These are phyloP conservation scores for Ormyrus pomaceus DNA, from an alignment of 2,888 invertebrate genomes.

Conservation along the genomic window DNA sequence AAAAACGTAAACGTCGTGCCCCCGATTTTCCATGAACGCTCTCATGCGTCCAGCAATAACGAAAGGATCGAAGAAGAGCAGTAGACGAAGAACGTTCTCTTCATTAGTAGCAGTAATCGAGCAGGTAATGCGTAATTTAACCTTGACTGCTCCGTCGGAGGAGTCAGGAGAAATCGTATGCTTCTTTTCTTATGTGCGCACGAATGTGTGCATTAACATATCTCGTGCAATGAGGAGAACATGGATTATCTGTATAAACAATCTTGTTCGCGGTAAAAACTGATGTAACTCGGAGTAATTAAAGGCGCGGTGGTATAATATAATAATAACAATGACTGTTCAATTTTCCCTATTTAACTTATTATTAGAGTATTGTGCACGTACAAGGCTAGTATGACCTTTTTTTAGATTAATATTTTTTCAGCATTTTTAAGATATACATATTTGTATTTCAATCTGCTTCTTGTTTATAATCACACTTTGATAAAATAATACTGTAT, in stretches of 20 bases:
- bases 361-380: too few relatives aligned
- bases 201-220: not conserved
- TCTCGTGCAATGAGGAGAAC: not conserved
- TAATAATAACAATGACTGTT: too few relatives aligned
- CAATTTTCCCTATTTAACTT: too few relatives aligned
- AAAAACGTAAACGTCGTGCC: not conserved
- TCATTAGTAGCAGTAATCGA: constrained; percentile 6
- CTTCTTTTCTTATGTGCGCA: too few relatives aligned
- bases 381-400: too few relatives aligned
- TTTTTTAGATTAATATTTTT: too few relatives aligned
- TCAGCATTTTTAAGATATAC: too few relatives aligned
- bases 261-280: not conserved
- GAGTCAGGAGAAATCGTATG: too few relatives aligned
- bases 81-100: constrained; percentile 11
- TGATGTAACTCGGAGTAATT: not conserved
- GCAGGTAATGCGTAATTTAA: constrained; percentile 55
- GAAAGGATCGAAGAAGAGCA: constrained; percentile 19
- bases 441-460: too few relatives aligned
- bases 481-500: too few relatives aligned
- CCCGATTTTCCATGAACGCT: constrained; percentile 27
- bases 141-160: constrained; percentile 20
- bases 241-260: not conserved
- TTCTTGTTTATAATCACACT: too few relatives aligned
- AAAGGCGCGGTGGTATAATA: not conserved
- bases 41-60: constrained; percentile 40